Conservation (phyloP, 2,113 vertebrate genomes). For the Capra hircus region DNA sequence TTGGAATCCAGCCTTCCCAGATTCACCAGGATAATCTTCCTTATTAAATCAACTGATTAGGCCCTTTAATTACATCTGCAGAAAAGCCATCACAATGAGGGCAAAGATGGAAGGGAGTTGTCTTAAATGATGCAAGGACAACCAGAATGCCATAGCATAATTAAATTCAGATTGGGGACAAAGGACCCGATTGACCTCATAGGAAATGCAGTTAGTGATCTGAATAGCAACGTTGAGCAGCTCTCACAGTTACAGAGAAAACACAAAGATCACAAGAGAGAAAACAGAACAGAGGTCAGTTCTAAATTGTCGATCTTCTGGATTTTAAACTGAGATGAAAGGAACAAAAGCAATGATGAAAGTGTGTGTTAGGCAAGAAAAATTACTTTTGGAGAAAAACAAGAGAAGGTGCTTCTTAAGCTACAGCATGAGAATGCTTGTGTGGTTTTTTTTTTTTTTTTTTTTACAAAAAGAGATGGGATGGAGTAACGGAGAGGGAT, state of each 20-base stretch:
- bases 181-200: not conserved
- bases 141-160: not conserved
- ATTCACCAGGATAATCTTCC: not conserved
- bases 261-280: not conserved
- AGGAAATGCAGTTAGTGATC: conserved; percentile 15
- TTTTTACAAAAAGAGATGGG: not conserved
- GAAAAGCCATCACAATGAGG: not conserved
- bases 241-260: not conserved
- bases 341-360: not conserved
- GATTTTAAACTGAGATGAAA: not conserved
- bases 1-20: not conserved
- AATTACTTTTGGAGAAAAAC: not conserved
- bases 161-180: not conserved
- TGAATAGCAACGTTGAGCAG: not conserved
- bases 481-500: not conserved
- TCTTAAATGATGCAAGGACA: not conserved
- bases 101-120: not conserved
- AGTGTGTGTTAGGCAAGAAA: not conserved
- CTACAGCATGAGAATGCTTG: not conserved
- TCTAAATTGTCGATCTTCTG: not conserved
- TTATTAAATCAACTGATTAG: conserved; percentile 19
- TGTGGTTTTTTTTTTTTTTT: not conserved
- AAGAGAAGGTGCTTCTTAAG: not conserved
- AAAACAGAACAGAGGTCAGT: not conserved
- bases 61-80: conserved; percentile 29